These are phyloP conservation scores for Sciaenops ocellatus DNA, from an alignment of 2,797 vertebrate species.

Conservation along the genomic window DNA sequence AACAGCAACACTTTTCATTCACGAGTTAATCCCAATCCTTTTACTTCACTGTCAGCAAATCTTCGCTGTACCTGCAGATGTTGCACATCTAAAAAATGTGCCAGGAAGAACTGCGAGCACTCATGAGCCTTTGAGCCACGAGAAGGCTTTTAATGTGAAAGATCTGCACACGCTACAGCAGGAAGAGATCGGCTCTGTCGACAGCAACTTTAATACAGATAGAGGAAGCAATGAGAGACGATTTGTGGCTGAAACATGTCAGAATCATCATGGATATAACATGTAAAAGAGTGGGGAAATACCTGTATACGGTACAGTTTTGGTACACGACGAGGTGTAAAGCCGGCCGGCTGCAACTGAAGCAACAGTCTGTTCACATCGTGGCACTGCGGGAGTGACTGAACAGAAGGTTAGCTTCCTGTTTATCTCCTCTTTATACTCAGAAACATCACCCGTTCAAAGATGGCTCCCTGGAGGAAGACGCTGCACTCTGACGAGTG, in stretches of 20 bases:
- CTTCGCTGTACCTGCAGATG: neutral
- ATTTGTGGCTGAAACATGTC: neutral
- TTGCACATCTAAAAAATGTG: neutral
- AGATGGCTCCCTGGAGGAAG: slow-evolving; percentile 52
- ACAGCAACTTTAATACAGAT: neutral
- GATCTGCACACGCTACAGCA: neutral
- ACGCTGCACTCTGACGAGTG: slow-evolving; percentile 25
- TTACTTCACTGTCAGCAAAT: neutral
- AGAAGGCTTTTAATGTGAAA: neutral
- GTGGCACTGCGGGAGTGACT: neutral
- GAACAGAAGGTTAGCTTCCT: slow-evolving; percentile 46
- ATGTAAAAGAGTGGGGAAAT: too few relatives aligned
- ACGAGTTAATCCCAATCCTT: neutral
- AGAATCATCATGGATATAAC: too few relatives aligned
- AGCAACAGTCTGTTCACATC: slow-evolving; percentile 31
- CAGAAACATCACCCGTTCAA: slow-evolving; percentile 56
- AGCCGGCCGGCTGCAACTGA: neutral
- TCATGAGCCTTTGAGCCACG: too few relatives aligned
- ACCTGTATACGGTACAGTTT: neutral
- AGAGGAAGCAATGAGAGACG: neutral
- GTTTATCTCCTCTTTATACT: slow-evolving; percentile 39
- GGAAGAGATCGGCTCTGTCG: neutral
- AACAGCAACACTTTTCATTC: neutral
- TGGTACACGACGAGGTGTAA: neutral
- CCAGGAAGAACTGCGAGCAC: neutral